Percentiles rank a stretch among this genome's conserved stretches.
Conservation (phyloP, 2,888 invertebrate genomes). For the Xestobium rufovillosum region DNA sequence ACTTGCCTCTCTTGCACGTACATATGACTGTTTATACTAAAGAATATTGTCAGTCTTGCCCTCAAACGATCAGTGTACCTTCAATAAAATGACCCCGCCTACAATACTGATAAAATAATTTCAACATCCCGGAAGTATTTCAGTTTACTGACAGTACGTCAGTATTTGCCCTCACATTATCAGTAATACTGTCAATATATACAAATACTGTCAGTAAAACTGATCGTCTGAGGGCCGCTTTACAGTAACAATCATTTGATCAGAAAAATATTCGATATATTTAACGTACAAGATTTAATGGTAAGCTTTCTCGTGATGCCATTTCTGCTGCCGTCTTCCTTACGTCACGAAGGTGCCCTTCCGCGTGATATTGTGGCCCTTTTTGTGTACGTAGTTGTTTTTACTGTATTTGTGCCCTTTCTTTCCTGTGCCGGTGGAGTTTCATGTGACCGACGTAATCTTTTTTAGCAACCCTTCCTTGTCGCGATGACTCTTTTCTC, state of each 20-base stretch:
- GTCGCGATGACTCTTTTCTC: slow-evolving; percentile 60
- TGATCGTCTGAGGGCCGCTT: too few species aligned
- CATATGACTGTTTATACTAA: too few species aligned
- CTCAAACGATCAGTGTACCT: too few species aligned
- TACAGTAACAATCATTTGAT: slow-evolving; percentile 11
- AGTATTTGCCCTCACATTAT: too few species aligned
- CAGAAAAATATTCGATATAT: background rate
- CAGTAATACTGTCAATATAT: too few species aligned
- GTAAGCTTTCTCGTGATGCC: slow-evolving; percentile 54
- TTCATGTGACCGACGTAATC: slow-evolving; percentile 57
- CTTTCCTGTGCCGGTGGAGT: slow-evolving; percentile 55
- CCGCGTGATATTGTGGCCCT: slow-evolving; percentile 74
- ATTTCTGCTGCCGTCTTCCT: slow-evolving; percentile 74
- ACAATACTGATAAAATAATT: too few species aligned
- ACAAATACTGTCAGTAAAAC: too few species aligned
- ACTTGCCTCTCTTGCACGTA: too few species aligned
- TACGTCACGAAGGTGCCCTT: slow-evolving; percentile 74
- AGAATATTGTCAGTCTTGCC: too few species aligned
- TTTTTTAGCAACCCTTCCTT: slow-evolving; percentile 57
- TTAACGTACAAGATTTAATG: slow-evolving; percentile 26
- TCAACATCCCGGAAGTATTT: too few species aligned
- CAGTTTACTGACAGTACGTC: too few species aligned
- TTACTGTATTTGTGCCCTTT: slow-evolving; percentile 58
- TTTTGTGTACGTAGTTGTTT: slow-evolving; percentile 71
- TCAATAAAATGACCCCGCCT: too few species aligned